These are phyloP conservation scores for Pherbina coryleti DNA, from an alignment of 2,888 invertebrate species.

Conservation along the genomic window DNA sequence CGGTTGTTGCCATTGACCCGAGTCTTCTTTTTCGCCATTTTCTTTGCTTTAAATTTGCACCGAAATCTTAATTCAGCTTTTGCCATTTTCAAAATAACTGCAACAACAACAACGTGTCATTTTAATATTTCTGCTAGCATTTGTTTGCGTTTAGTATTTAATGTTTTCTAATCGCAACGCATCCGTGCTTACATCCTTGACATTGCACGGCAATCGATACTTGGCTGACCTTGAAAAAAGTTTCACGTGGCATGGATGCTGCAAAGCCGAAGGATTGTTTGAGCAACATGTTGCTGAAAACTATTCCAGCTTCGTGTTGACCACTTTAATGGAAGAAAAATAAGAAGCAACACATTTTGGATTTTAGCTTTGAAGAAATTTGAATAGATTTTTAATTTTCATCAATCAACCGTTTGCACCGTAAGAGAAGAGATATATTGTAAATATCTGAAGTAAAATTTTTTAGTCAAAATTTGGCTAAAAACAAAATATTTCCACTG, in stretches of 20 bases:
- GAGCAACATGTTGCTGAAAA: background rate
- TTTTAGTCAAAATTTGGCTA: too few relatives aligned
- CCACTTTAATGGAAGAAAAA: background rate
- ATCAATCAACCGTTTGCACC: too few relatives aligned
- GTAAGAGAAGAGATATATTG: too few relatives aligned
- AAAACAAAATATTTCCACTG: too few relatives aligned
- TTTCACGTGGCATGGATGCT: slow-evolving; percentile 45
- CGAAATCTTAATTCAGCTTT: background rate
- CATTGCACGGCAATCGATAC: background rate
- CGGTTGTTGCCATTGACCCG: background rate
- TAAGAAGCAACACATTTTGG: background rate
- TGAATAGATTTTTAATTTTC: too few relatives aligned
- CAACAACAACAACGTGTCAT: background rate
- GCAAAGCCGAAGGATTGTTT: background rate
- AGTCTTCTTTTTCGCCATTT: background rate
- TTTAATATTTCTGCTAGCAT: background rate
- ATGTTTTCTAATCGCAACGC: background rate
- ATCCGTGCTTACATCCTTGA: background rate
- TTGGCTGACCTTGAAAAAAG: slow-evolving; percentile 29
- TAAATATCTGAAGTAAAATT: too few relatives aligned
- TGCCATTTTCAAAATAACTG: background rate
- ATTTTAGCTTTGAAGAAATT: background rate
- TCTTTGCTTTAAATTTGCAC: background rate
- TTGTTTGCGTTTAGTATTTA: background rate
- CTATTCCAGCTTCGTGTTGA: background rate